Base-by-base conservation (phyloP, 2,797 vertebrate species). In the Halcyon leucocephala region DNA sequence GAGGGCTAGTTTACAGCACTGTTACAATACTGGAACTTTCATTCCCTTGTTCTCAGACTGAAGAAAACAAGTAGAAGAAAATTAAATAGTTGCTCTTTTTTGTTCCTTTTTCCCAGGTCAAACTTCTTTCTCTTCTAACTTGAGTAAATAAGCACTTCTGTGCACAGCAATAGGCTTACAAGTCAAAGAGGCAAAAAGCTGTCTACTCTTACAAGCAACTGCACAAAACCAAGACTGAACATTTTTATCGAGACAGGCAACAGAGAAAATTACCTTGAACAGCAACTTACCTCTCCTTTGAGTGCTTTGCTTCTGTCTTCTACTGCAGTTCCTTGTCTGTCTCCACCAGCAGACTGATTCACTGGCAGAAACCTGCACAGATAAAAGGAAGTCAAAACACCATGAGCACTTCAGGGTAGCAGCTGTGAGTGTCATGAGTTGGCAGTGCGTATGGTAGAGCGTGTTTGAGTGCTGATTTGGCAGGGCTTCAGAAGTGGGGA, bases 321-420 rank as follows among this genome's bases (percentile, higher is more conserved):
- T 82, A 73, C 86, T 0, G 10, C 60, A 1, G 91, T 14, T 25
- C 35, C 82, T 54, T 24, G 6, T 64, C 67, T 0, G 86, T 73
- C 73, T 93, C 73, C 91, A 37, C 33, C 21, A 42, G 84, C 66
- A 91, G 80, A 90, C 90, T 96, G 96, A 96, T 86, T 95, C 96
- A 92, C 90, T 89, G 48, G 33, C 70, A 89, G 93, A 61, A 82
- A 84, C 77, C 60, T 92, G 76, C 4, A 2, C 60, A 2, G 9
- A 91, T 89, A 80, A 93, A 90, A 96, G 91, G 95, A 95, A 96
- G 94, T 93, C 64, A 67, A 80, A 96, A 77, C 83, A 80, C n/a
- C 94, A 70, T 57, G 67, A 95, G 83, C 74, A 29, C 81, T 85
- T 90, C 83, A 76, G 82, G 52, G 55, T 72, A 89, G 82, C 49